These are phyloP conservation scores for Bucorvus abyssinicus DNA, from an alignment of 2,797 vertebrate species.

Conservation along the genomic window DNA sequence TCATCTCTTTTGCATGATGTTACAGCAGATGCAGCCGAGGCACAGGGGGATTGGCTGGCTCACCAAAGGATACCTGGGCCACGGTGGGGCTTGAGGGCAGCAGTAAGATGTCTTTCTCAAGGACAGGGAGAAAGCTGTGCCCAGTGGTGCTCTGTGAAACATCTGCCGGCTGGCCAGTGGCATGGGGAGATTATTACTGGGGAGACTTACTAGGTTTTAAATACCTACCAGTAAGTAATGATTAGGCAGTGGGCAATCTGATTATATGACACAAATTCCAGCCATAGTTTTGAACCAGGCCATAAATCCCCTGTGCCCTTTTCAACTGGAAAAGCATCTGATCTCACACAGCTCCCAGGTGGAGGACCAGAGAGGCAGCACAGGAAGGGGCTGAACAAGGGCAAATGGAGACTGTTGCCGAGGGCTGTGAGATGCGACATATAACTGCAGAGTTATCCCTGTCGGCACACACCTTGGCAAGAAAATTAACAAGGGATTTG, in stretches of 20 bases:
- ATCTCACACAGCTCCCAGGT: neutral
- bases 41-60: rapidly evolving
- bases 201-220: neutral
- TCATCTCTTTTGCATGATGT: rapidly evolving
- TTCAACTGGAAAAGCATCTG: neutral
- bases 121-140: neutral
- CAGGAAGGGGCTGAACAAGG: neutral
- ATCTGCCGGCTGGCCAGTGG: neutral
- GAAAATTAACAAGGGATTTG: neutral
- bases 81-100: rapidly evolving
- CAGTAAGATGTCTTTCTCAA: neutral
- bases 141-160: neutral
- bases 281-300: neutral
- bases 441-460: neutral
- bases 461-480: neutral
- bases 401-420: neutral
- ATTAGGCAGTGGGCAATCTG: neutral
- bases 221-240: neutral
- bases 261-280: neutral
- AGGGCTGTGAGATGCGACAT: rapidly evolving
- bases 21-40: rapidly evolving
- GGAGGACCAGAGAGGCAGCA: neutral
- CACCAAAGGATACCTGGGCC: neutral
- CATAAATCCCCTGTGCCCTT: neutral
- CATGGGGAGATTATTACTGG: rapidly evolving